These are phyloP conservation scores for Rhinopomastus cyanomelas DNA, from an alignment of 2,113 vertebrate species.

Conservation along the genomic window DNA sequence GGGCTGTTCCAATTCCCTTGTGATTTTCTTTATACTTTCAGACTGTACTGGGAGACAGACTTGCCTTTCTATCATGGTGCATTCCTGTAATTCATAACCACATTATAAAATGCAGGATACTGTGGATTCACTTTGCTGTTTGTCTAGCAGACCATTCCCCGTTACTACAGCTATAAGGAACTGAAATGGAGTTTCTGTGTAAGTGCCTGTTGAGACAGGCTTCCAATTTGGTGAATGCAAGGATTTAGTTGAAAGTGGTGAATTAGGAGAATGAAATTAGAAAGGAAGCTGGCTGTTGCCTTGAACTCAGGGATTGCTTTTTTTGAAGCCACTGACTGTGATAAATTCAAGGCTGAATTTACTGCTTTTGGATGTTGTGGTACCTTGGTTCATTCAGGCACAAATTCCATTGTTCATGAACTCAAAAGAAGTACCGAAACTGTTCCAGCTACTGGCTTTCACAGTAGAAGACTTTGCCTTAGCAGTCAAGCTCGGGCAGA, in stretches of 20 bases:
- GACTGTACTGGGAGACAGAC: rapidly evolving
- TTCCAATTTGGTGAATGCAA: not conserved
- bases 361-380: not conserved
- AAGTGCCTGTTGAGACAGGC: not conserved
- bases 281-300: not conserved
- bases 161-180: not conserved
- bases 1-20: not conserved
- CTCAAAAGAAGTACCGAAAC: not conserved
- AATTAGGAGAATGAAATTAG: not conserved
- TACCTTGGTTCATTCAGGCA: not conserved
- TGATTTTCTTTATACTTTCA: slow-evolving; percentile 25
- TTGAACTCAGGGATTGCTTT: not conserved
- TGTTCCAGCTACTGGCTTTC: not conserved
- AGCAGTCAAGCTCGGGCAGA: not conserved
- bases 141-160: not conserved
- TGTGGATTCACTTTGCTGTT: not conserved
- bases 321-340: not conserved
- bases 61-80: not conserved
- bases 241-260: not conserved
- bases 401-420: not conserved
- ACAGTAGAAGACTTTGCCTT: not conserved
- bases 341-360: not conserved
- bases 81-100: not conserved
- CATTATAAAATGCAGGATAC: not conserved
- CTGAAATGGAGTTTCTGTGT: not conserved